These are phyloP conservation scores for Microcebus lehilahytsara DNA, from an alignment of 2,113 vertebrate species.

Conservation along the genomic window DNA sequence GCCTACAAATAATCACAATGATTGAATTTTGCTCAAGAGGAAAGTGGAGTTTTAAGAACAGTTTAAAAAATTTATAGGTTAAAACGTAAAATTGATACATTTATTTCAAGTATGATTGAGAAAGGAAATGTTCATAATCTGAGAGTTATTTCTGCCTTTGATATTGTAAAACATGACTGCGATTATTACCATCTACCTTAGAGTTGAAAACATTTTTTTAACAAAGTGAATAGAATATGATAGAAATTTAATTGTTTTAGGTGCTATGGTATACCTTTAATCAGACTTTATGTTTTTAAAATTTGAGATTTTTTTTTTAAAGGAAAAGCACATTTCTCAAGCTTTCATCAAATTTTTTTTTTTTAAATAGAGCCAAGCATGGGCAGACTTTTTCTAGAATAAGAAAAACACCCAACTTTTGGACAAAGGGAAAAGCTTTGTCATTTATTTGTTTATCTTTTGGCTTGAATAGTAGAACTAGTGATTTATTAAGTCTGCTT, in stretches of 20 bases:
- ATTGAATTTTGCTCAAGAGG: conserved; percentile 37
- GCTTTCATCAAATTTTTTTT: not conserved
- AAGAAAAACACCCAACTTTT: not conserved
- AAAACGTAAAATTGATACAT: not conserved
- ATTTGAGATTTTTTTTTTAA: not conserved
- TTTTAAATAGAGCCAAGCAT: not conserved
- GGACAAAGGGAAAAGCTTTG: not conserved
- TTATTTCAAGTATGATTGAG: not conserved
- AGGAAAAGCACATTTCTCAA: not conserved
- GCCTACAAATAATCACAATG: not conserved
- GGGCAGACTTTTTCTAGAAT: not conserved
- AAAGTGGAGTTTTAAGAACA: not conserved
- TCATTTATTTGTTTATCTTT: conserved; percentile 23
- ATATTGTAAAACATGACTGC: not conserved
- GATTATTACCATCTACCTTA: not conserved
- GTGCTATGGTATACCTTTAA: not conserved
- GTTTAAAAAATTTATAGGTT: conserved; percentile 32
- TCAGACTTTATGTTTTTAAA: conserved; percentile 3
- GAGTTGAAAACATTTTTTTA: conserved; percentile 48
- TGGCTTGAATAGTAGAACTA: not conserved
- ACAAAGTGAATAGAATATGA: not conserved
- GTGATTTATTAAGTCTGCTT: not conserved
- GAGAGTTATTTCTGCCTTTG: not conserved
- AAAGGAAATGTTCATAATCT: not conserved
- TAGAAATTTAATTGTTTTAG: not conserved